These are phyloP conservation scores for Fulica atra DNA, from an alignment of 2,113 vertebrate species.

Conservation along the genomic window DNA sequence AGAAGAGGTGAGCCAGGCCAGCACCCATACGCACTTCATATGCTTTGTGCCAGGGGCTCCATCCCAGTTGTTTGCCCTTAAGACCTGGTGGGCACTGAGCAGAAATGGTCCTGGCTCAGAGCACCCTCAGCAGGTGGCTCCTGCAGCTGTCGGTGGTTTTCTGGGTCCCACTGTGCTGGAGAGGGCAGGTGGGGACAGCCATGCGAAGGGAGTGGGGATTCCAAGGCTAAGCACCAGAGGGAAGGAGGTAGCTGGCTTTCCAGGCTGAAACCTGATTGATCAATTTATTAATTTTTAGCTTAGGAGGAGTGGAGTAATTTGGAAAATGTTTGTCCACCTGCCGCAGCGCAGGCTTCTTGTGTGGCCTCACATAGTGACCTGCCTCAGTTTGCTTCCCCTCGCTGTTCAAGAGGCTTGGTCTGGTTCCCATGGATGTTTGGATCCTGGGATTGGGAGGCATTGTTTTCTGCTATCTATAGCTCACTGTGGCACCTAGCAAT, in stretches of 20 bases:
- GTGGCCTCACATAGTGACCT: neutral
- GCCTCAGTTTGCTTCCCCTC: neutral
- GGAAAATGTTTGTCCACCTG: neutral
- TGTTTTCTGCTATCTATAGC: neutral
- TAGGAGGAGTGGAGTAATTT: neutral
- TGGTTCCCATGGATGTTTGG: neutral
- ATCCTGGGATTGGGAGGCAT: neutral
- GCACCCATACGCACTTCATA: fast-evolving
- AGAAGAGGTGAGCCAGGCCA: neutral
- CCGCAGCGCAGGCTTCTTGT: neutral
- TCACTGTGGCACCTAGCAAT: neutral
- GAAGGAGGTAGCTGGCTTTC: neutral
- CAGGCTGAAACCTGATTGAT: neutral
- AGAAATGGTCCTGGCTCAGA: neutral
- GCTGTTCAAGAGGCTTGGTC: neutral
- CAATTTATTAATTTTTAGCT: neutral
- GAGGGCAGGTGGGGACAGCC: neutral
- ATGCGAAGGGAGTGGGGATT: neutral
- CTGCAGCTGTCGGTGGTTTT: neutral
- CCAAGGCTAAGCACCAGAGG: neutral
- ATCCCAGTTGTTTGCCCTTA: too few relatives aligned
- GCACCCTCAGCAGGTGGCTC: neutral
- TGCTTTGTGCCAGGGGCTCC: neutral
- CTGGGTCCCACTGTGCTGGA: neutral
- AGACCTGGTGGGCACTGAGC: neutral